These are phyloP conservation scores for Calypte anna DNA, from an alignment of 2,113 vertebrate species.

Conservation along the genomic window DNA sequence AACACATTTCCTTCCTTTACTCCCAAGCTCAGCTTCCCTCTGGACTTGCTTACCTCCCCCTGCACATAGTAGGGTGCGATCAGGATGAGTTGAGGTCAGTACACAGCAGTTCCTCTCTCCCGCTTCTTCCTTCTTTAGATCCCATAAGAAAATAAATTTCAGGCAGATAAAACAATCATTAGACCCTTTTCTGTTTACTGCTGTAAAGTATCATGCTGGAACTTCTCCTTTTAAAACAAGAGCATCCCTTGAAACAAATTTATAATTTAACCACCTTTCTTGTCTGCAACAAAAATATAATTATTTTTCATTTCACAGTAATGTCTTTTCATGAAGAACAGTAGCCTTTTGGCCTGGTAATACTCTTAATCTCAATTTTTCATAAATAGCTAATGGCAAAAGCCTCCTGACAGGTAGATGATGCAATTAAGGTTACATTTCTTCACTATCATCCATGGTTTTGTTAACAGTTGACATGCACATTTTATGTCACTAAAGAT, in stretches of 20 bases:
- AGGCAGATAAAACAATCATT: constrained; percentile 17
- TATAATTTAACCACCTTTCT: constrained; percentile 11
- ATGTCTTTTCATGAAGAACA: constrained; percentile 9
- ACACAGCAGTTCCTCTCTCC: neutral
- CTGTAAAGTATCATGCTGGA: neutral
- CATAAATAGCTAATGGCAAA: neutral
- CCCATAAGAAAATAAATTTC: neutral
- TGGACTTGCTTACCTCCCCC: rapidly evolving
- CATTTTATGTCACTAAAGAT: constrained; percentile 41
- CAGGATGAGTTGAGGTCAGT: neutral
- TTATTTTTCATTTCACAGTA: constrained; percentile 30
- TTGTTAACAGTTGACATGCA: neutral
- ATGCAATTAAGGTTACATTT: constrained; percentile 28
- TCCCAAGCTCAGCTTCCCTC: neutral
- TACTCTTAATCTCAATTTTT: constrained; percentile 19
- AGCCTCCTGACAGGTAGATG: constrained; percentile 17
- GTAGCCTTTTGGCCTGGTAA: neutral
- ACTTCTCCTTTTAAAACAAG: neutral
- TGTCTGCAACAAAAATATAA: constrained; percentile 1
- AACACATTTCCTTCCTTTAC: neutral
- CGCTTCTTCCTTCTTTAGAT: neutral
- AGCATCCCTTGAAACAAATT: constrained; percentile 10
- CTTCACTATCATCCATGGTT: neutral
- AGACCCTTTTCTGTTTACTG: neutral
- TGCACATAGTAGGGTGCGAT: rapidly evolving